These are phyloP conservation scores for Nephrocerus scutellatus DNA, from an alignment of 2,888 invertebrate genomes.

Conservation along the genomic window DNA sequence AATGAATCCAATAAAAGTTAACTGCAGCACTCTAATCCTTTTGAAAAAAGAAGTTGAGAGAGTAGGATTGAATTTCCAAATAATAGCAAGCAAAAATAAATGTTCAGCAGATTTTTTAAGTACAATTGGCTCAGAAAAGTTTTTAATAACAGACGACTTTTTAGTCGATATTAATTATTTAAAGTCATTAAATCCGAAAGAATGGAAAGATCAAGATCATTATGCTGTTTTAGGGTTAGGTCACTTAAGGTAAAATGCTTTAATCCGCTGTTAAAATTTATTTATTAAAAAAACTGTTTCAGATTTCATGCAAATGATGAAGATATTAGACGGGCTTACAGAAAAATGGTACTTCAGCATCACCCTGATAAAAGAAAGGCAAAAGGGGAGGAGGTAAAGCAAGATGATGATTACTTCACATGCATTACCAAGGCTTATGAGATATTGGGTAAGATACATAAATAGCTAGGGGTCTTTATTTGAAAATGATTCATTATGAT, in stretches of 20 bases:
- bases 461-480: neutral
- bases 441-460: constrained; percentile 60
- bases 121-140: too few relatives aligned
- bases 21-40: too few relatives aligned
- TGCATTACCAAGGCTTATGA: constrained; percentile 98
- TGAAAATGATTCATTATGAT: constrained; percentile 34
- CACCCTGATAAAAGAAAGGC: constrained; percentile 98
- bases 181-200: constrained; percentile 84
- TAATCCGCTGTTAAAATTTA: neutral
- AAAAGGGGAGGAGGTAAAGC: constrained; percentile 76
- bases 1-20: too few relatives aligned
- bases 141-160: too few relatives aligned
- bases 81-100: too few relatives aligned
- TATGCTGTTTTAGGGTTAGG: constrained; percentile 91
- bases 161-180: constrained; percentile 77
- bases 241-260: constrained; percentile 46
- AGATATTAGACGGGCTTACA: constrained; percentile 89
- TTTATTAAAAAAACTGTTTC: constrained; percentile 34
- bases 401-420: constrained; percentile 95
- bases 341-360: constrained; percentile 83
- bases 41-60: too few relatives aligned
- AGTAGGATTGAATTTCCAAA: too few relatives aligned
- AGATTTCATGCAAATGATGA: constrained; percentile 84
- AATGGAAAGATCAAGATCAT: constrained; percentile 98
- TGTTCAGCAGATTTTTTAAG: too few relatives aligned